Conservation (phyloP, 2,797 vertebrate genomes). For the Botia kubotai region DNA sequence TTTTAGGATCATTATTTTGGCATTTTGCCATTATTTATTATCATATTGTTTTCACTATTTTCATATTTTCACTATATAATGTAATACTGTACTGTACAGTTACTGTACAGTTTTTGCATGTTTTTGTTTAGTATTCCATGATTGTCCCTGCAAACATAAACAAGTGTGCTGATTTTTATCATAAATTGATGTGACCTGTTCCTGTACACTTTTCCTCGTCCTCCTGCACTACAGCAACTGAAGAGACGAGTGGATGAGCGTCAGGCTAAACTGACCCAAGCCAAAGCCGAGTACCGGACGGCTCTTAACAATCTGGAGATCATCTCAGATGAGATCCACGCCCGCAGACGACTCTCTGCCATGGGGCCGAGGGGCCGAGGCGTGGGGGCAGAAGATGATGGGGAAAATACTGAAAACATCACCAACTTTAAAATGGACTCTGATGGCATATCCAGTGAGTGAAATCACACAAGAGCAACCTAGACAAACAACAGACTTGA, state of each 20-base stretch:
- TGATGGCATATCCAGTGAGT: conserved; percentile 91
- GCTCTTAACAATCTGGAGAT: conserved; percentile 91
- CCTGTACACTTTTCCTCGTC: neutral
- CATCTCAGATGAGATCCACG: conserved; percentile 97
- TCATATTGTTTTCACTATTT: too few relatives aligned
- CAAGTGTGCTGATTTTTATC: neutral
- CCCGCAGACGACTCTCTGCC: conserved; percentile 85
- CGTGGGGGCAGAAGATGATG: conserved; percentile 88
- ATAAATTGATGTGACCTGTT: neutral
- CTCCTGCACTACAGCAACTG: conserved; percentile 80
- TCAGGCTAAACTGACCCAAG: conserved; percentile 86
- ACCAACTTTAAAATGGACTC: conserved; percentile 83
- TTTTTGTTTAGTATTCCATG: neutral
- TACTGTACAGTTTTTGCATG: neutral
- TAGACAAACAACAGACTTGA: neutral
- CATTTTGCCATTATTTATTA: too few relatives aligned
- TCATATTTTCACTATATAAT: too few relatives aligned
- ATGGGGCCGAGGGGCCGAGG: conserved; percentile 91
- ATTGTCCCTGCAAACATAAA: neutral
- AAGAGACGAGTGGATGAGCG: conserved; percentile 91
- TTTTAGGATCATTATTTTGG: too few relatives aligned
- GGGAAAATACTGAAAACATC: conserved; percentile 77
- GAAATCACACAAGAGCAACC: neutral
- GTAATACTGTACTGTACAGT: too few relatives aligned
- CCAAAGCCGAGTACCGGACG: conserved; percentile 90